These are phyloP conservation scores for Zygaena filipendulae DNA, from an alignment of 2,888 invertebrate species.

Conservation along the genomic window DNA sequence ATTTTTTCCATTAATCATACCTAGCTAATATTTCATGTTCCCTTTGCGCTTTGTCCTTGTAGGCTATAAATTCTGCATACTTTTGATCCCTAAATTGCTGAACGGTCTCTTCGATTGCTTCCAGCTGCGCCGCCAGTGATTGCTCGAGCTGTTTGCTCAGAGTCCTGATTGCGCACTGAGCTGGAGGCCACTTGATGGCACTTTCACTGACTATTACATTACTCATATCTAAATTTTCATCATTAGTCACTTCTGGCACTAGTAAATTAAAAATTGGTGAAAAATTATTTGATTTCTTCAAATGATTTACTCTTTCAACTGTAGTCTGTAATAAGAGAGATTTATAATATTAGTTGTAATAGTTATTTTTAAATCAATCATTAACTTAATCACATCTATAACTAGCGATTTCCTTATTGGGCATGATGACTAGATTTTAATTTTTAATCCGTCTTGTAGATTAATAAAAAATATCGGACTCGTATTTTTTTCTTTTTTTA, in stretches of 20 bases:
- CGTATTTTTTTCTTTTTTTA: no score
- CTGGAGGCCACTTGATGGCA: slow-evolving; percentile 49
- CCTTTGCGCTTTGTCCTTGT: slow-evolving; percentile 76
- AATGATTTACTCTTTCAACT: slow-evolving; percentile 66
- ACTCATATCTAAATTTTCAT: slow-evolving; percentile 55
- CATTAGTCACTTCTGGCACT: slow-evolving; percentile 65
- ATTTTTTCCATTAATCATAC: no score
- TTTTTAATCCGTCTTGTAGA: no score
- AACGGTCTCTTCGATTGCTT: slow-evolving; percentile 79
- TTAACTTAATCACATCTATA: no score
- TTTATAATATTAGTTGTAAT: no score
- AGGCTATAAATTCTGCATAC: slow-evolving; percentile 78
- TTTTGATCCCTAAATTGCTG: slow-evolving; percentile 80
- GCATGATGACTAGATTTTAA: no score
- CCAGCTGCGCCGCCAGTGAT: slow-evolving; percentile 75
- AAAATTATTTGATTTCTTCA: slow-evolving; percentile 72
- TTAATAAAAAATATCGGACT: no score
- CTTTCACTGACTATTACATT: slow-evolving; percentile 39
- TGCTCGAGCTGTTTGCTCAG: slow-evolving; percentile 76
- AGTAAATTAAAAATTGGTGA: slow-evolving; percentile 79
- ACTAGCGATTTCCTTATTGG: no score
- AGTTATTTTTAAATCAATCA: no score
- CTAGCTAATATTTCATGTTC: slow-evolving; percentile 76
- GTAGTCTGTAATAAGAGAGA: slow-evolving; percentile 56
- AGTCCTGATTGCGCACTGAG: slow-evolving; percentile 65